These are phyloP conservation scores for Perca schrenkii DNA, from an alignment of 2,113 vertebrate genomes.

Conservation along the genomic window DNA sequence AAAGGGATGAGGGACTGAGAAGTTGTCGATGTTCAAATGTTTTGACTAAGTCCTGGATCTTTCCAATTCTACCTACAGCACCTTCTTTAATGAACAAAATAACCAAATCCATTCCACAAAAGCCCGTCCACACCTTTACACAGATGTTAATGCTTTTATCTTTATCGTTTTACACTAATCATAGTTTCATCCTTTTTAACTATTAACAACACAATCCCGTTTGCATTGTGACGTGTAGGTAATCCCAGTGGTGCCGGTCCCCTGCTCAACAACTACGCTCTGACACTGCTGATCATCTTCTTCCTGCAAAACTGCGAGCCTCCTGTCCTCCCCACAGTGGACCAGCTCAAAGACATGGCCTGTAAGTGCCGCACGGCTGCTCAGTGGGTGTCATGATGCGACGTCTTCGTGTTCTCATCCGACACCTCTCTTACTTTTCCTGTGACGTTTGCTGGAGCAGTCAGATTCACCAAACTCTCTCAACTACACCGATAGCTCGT, in stretches of 20 bases:
- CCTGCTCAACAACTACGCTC: constrained; percentile 92
- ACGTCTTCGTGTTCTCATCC: not conserved
- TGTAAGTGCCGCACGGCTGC: constrained; percentile 78
- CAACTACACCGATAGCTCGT: no score
- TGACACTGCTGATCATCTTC: constrained; percentile 91
- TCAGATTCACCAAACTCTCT: no score
- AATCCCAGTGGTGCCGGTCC: constrained; percentile 88
- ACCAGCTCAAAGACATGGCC: constrained; percentile 85
- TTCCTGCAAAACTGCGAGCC: constrained; percentile 91
- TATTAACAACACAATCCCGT: not conserved
- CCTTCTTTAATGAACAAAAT: not conserved
- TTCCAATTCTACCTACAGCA: no score
- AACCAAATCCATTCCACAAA: not conserved
- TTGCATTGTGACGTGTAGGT: constrained; percentile 64
- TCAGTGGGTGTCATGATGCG: not conserved
- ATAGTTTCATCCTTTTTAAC: not conserved
- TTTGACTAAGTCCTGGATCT: no score
- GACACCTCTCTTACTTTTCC: no score
- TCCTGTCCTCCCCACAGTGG: constrained; percentile 87
- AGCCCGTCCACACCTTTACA: not conserved
- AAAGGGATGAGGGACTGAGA: no score
- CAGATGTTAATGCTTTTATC: not conserved
- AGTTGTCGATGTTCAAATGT: no score
- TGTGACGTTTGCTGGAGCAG: no score
- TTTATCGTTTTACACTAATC: not conserved